Conservation (phyloP, 2,113 vertebrate species). For the Notarius quadriscutis region DNA sequence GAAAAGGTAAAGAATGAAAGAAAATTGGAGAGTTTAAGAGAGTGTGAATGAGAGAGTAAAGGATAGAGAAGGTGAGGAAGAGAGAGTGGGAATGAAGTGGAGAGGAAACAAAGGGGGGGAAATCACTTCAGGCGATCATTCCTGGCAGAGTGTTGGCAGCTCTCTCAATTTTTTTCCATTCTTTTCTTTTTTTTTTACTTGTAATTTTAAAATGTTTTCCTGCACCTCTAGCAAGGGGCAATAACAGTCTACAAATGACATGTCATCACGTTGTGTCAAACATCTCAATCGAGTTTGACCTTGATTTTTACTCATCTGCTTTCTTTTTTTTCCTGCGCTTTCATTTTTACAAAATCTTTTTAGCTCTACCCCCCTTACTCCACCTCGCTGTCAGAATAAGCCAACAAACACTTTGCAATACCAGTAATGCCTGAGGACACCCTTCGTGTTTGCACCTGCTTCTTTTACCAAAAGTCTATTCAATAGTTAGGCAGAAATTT, state of each 20-base stretch:
- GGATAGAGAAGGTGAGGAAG: slow-evolving; percentile 56
- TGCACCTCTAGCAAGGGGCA: slow-evolving; percentile 92
- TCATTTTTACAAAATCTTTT: slow-evolving; percentile 68
- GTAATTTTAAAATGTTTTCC: slow-evolving; percentile 99
- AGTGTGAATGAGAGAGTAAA: slow-evolving; percentile 48
- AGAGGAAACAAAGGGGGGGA: slow-evolving; percentile 56
- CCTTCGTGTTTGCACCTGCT: slow-evolving; percentile 2
- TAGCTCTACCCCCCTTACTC: slow-evolving; percentile 43
- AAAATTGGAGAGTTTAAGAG: slow-evolving; percentile 39
- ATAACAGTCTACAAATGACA: slow-evolving; percentile 98
- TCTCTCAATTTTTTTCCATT: slow-evolving; percentile 73
- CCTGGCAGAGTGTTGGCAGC: slow-evolving; percentile 84
- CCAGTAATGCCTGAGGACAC: neutral
- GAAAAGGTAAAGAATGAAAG: slow-evolving; percentile 43
- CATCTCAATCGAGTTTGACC: slow-evolving; percentile 96
- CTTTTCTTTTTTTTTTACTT: slow-evolving; percentile 56
- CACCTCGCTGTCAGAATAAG: neutral
- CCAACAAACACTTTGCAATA: slow-evolving; percentile 6
- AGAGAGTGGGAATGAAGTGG: slow-evolving; percentile 45
- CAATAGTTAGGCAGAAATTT: slow-evolving; percentile 11
- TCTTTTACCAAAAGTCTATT: slow-evolving; percentile 3
- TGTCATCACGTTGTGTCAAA: slow-evolving; percentile 99
- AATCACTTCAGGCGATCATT: slow-evolving; percentile 90
- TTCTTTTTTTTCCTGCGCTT: slow-evolving; percentile 71
- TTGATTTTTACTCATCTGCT: slow-evolving; percentile 96